Base-by-base conservation (phyloP, 2,797 vertebrate genomes). In the Crenuchus spilurus region DNA sequence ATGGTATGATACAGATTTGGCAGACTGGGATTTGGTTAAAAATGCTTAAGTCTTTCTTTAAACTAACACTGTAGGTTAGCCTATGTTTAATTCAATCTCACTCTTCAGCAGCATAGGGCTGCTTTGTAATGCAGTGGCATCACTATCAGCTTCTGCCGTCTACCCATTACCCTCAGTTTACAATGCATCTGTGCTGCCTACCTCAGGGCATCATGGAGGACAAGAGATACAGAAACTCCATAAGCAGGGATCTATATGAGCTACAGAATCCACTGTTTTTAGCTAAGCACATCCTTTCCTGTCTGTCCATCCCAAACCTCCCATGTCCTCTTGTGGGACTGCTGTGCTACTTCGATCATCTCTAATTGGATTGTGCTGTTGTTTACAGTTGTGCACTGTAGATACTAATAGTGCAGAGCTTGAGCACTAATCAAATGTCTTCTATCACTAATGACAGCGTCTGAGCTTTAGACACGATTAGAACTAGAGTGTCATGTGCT, bases 101-200 rank as follows among this genome's bases (percentile, higher is more conserved):
- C 61, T 75, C 51, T 30, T 28, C 13, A 60, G 5, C 11, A 2
- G 18, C 70, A 67, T 41, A 61, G 22, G 18, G 68, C 60, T 70
- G 52, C 46, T 73, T 66, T 69, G 39, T 58, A 61, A 55, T 6
- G 2, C 69, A 65, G 44, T 55, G 35, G 61, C 70, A 35, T 58
- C 41, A 57, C 69, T 26, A 49, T 61, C 41, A 14, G 70, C 26
- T 73, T 69, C 65, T 42, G 42, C 28, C 28, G n/a, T 70, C 54
- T 20, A 58, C 61, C 41, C 28, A 13, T 67, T 63, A 3, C 28
- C 14, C 51, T 63, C 48, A 13, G 58, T 33, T 72, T 78, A 57
- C 48, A 39, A 54, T 70, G n/a, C 37, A 39, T 75, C 79, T 69
- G 75, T 57, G 54, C 33, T 69, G 68, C 75, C 72, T 81, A 74